These are phyloP conservation scores for Ageneiosus marmoratus DNA, from an alignment of 2,113 vertebrate genomes.

Conservation along the genomic window DNA sequence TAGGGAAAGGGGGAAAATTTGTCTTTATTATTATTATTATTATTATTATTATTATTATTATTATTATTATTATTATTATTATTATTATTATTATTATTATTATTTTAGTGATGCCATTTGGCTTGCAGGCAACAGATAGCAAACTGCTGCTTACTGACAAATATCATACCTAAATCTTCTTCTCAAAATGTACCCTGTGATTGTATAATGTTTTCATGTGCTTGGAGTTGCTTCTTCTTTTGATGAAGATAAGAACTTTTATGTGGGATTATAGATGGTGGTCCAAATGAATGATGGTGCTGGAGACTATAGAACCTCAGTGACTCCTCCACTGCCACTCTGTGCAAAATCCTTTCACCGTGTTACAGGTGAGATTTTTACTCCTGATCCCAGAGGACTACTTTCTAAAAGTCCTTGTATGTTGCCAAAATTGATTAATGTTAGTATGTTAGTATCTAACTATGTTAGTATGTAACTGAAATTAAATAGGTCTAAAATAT, in stretches of 20 bases:
- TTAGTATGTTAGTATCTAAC: no score
- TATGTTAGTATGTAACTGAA: background rate
- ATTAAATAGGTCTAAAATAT: background rate
- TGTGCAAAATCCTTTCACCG: slow-evolving; percentile 79
- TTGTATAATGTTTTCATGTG: background rate
- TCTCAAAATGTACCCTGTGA: background rate
- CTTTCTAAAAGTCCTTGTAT: background rate
- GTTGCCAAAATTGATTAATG: background rate
- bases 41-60: no score
- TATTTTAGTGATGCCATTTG: no score
- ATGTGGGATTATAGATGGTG: slow-evolving; percentile 70
- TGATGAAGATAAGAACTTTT: background rate
- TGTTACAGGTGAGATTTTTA: slow-evolving; percentile 74
- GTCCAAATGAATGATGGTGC: slow-evolving; percentile 69
- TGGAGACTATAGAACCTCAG: slow-evolving; percentile 66
- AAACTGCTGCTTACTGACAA: background rate
- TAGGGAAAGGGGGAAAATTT: background rate
- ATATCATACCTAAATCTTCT: background rate
- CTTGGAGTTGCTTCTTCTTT: background rate
- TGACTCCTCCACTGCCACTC: slow-evolving; percentile 71
- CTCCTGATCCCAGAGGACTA: background rate
- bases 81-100: no score
- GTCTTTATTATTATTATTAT: no score
- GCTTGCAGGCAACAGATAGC: background rate
- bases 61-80: no score